Conservation (phyloP, 1,140 invertebrate species). For the Venustaconcha ellipsiformis region DNA sequence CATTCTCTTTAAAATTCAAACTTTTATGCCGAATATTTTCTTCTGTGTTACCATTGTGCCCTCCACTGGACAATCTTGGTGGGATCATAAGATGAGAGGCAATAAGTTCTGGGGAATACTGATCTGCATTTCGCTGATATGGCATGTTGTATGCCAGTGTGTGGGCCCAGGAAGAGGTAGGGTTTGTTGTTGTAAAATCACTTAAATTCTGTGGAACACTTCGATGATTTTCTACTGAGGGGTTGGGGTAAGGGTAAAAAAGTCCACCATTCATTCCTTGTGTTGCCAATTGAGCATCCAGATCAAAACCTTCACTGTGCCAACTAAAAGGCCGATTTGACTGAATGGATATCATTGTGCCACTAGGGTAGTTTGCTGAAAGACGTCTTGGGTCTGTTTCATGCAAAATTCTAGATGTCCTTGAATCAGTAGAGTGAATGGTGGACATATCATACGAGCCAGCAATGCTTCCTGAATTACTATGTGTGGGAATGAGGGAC, state of each 20-base stretch:
- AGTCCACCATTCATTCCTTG: slow-evolving; percentile 1
- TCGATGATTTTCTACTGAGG: slow-evolving; percentile 47
- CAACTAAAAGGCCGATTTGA: slow-evolving; percentile 60
- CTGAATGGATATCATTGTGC: slow-evolving; percentile 43
- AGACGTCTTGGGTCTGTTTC: slow-evolving; percentile 56
- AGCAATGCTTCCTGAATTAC: slow-evolving; percentile 35
- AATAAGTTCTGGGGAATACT: slow-evolving; percentile 48
- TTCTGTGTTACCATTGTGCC: slow-evolving; percentile 51
- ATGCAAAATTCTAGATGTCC: slow-evolving; percentile 48
- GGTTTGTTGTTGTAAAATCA: slow-evolving; percentile 23
- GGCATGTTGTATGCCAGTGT: slow-evolving; percentile 38
- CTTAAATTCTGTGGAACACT: slow-evolving; percentile 54
- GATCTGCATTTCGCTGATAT: slow-evolving; percentile 28
- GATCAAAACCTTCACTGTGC: slow-evolving; percentile 64
- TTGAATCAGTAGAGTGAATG: slow-evolving; percentile 55
- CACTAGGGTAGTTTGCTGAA: slow-evolving; percentile 49
- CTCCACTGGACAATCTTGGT: slow-evolving; percentile 53
- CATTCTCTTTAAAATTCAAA: slow-evolving; percentile 53
- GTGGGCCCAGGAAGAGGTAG: slow-evolving; percentile 41
- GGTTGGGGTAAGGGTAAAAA: slow-evolving; percentile 9
- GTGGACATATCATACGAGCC: slow-evolving; percentile 58
- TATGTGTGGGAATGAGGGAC: slow-evolving; percentile 46
- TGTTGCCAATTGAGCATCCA: slow-evolving; percentile 49
- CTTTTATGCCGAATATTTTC: slow-evolving; percentile 53
- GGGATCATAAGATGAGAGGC: slow-evolving; percentile 57